Conservation (phyloP, 2,113 vertebrate species). For the Sisor rabdophorus region DNA sequence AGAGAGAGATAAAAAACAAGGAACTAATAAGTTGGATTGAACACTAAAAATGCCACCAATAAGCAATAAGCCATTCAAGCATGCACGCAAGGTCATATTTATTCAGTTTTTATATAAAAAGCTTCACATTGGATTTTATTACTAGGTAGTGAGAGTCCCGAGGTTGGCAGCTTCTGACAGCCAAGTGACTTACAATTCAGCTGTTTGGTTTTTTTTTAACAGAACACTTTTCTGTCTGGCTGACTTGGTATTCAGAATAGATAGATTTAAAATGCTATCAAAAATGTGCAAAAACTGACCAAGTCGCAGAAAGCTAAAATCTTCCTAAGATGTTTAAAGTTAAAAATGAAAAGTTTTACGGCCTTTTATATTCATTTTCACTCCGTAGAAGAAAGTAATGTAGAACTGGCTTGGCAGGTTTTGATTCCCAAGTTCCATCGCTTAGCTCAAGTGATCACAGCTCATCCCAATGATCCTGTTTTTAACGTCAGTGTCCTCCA, state of each 20-base stretch:
- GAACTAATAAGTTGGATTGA: conserved; percentile 4
- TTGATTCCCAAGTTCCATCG: no score
- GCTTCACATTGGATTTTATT: conserved; percentile 42
- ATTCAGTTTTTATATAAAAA: conserved; percentile 45
- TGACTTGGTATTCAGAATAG: not conserved
- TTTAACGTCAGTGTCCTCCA: no score
- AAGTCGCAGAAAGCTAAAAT: not conserved
- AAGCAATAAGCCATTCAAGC: conserved; percentile 29
- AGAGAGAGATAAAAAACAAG: not conserved
- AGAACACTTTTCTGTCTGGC: conserved; percentile 7
- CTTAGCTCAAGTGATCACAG: no score
- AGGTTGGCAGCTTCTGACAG: conserved; percentile 35
- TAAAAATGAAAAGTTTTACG: no score
- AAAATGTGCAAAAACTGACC: not conserved
- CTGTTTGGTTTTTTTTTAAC: conserved; percentile 32
- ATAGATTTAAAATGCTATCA: not conserved
- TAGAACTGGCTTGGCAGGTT: not conserved
- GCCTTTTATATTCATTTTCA: not conserved
- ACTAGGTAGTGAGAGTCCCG: conserved; percentile 42
- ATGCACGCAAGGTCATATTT: conserved; percentile 42
- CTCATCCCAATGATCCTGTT: no score
- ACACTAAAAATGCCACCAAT: conserved; percentile 42
- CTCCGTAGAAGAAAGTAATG: not conserved
- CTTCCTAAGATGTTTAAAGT: not conserved
- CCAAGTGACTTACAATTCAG: conserved; percentile 21